Evolutionary conservation across 2,797 vertebrate species (phyloP).

Genomic region (Sebastes cheni): DNA sequence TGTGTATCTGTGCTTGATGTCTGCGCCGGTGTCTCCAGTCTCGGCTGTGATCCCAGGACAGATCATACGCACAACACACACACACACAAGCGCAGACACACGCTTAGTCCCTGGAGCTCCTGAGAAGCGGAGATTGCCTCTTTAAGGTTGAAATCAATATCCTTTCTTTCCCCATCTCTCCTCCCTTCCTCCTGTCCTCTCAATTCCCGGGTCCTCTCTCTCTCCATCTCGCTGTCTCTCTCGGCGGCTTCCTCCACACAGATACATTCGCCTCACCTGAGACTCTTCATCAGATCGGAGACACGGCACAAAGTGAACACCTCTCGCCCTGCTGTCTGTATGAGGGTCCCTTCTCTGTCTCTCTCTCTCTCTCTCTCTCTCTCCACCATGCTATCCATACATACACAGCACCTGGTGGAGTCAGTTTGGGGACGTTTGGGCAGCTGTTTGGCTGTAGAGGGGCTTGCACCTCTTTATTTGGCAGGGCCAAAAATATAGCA

Average conservation of each 20-base stretch:
- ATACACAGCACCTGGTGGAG: constrained; percentile 76
- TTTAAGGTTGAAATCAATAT: constrained; percentile 80
- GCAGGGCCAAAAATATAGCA: constrained; percentile 88
- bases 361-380: background rate
- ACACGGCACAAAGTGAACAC: constrained; percentile 24
- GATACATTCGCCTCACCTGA: constrained; percentile 44
- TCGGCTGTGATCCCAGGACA: constrained; percentile 39
- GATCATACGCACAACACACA: constrained; percentile 6
- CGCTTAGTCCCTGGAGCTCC: constrained; percentile 49
- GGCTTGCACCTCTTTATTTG: constrained; percentile 83
- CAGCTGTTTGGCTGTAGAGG: constrained; percentile 52
- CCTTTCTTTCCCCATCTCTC: constrained; percentile 70
- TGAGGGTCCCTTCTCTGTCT: background rate
- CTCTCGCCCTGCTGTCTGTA: background rate
- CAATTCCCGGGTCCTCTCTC: constrained; percentile 51
- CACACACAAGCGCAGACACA: constrained; percentile 20
- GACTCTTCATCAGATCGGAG: constrained; percentile 39
- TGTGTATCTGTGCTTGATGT: background rate
- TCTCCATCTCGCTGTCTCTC: constrained; percentile 29
- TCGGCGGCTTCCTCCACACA: constrained; percentile 21
- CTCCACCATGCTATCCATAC: constrained; percentile 68
- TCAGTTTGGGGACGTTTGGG: background rate
- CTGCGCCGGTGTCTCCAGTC: constrained; percentile 12
- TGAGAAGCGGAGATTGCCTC: constrained; percentile 74
- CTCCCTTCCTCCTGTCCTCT: constrained; percentile 65